These are phyloP conservation scores for human DNA, from an alignment of 2,113 vertebrate genomes.

Conservation along the genomic window GRCh38 chr4:13025501-13026000, in stretches of 20 bases:
- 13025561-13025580: not conserved
- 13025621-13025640: not conserved
- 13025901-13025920: not conserved
- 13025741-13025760: not conserved
- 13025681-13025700: not conserved
- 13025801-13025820: not conserved
- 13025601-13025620: not conserved
- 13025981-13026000: not conserved
- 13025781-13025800: not conserved
- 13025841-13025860: not conserved
- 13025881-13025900: not conserved
- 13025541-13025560: not conserved
- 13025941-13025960: not conserved
- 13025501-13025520: not conserved
- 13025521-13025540: not conserved
- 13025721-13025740: rapidly evolving
- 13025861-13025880: not conserved
- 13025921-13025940: not conserved
- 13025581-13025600: not conserved
- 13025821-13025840: not conserved
- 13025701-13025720: not conserved
- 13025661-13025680: not conserved
- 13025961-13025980: not conserved
- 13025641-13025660: not conserved
- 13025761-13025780: not conserved